Conservation (phyloP, 1,140 invertebrate genomes). For the Pectinophora gossypiella region DNA sequence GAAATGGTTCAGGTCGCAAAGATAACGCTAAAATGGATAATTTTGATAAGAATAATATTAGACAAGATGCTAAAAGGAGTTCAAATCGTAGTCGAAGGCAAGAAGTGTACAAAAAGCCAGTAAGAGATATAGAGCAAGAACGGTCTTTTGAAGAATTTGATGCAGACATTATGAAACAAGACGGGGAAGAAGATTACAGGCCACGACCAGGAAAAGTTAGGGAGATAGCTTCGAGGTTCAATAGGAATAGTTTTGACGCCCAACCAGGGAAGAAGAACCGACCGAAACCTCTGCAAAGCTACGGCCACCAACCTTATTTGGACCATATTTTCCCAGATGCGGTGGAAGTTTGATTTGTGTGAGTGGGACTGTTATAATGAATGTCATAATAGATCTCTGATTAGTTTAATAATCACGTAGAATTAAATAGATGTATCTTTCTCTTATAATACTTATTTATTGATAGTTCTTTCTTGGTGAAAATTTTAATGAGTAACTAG, state of each 20-base stretch:
- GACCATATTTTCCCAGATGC: slow-evolving; percentile 72
- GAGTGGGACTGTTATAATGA: neutral
- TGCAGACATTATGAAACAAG: slow-evolving; percentile 21
- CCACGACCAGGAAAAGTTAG: slow-evolving; percentile 63
- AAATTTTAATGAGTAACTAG: neutral
- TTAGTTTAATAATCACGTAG: slow-evolving; percentile 21
- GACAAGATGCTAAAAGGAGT: slow-evolving; percentile 9
- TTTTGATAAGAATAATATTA: slow-evolving; percentile 13
- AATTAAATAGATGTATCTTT: slow-evolving; percentile 12
- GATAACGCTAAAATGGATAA: slow-evolving; percentile 21
- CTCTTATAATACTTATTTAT: slow-evolving; percentile 19
- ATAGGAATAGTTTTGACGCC: slow-evolving; percentile 41
- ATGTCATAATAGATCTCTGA: slow-evolving; percentile 34
- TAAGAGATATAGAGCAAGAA: slow-evolving; percentile 26
- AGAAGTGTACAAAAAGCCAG: slow-evolving; percentile 22
- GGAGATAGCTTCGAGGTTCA: slow-evolving; percentile 63
- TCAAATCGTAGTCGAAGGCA: slow-evolving; percentile 5
- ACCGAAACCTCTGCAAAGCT: slow-evolving; percentile 68
- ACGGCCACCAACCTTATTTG: slow-evolving; percentile 63
- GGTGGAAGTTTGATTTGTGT: slow-evolving; percentile 36
- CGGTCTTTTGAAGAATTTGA: slow-evolving; percentile 33
- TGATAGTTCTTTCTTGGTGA: slow-evolving; percentile 1
- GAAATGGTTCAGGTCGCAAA: slow-evolving; percentile 38
- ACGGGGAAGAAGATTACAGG: slow-evolving; percentile 31
- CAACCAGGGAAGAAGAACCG: slow-evolving; percentile 39